Base-by-base conservation (phyloP, 2,113 vertebrate species). In the Vulpes lagopus region DNA sequence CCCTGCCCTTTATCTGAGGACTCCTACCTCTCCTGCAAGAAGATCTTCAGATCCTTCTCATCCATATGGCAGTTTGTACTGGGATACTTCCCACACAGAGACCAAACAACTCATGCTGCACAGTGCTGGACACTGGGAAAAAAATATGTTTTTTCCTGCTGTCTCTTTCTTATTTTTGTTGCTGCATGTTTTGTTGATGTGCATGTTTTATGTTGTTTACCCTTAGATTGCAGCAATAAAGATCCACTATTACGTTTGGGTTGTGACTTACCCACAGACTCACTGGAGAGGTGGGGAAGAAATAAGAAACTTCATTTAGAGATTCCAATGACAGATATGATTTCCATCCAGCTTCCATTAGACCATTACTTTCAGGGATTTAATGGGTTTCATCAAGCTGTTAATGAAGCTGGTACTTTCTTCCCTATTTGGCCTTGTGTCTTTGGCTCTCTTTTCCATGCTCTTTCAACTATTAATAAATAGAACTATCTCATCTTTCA, bases 381-480 rank as follows among this genome's bases (percentile, higher is more conserved):
- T 65, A 60, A 73, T 53, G 20, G 20, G n/a, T 32, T 65, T 76
- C 25, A 74, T 49, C 8, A 91, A 74, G n/a, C n/a, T 51, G 3
- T 83, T 87, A 55, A 38, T 12, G 78, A 81, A 91, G 53, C 49
- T 79, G 35, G 1, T 73, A 74, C 11, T 96, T 80, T 60, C 76
- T 71, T 94, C 11, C 32, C 35, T 11, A 23, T 57, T 79, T 91
- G 59, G 59, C 11, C 23, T 86, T 30, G 0, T 51, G 64, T 96
- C 22, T 83, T 95, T 43, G 60, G 20, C 8, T 60, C 19, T 17
- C 73, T 59, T 94, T 94, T 5, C 32, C 32, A 73, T 22, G 74
- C 82, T 64, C 27, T 93, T 96, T 78, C 57, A 80, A 78, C 59
- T 59, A 53, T 82, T 43, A 73, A 78, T 38, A 90, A 90, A 69